Conservation (phyloP, 2,797 vertebrate species). For the Vipera ursinii region DNA sequence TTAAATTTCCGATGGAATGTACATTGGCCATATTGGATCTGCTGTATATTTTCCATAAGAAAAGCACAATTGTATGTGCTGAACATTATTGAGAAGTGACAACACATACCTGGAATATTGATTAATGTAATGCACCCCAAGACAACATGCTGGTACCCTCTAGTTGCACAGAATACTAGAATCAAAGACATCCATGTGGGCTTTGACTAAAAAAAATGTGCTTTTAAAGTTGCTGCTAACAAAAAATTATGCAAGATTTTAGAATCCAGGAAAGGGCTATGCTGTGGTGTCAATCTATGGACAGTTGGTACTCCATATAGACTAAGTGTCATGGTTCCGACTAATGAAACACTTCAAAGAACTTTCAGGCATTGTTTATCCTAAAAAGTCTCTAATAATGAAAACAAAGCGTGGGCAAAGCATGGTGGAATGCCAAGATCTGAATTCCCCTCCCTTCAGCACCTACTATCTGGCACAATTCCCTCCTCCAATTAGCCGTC, state of each 20-base stretch:
- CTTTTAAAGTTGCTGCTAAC: background rate
- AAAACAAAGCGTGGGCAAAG: no score
- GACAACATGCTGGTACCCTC: background rate
- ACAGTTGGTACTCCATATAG: background rate
- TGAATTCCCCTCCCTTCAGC: no score
- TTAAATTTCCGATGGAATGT: slow-evolving; percentile 63
- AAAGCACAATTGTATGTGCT: background rate
- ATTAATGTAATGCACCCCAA: background rate
- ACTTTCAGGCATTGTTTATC: no score
- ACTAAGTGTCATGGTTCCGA: background rate
- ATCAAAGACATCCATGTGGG: background rate
- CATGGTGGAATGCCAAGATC: no score
- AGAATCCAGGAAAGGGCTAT: background rate
- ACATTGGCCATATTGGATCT: slow-evolving; percentile 41
- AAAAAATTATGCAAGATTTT: background rate
- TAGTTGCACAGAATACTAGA: background rate
- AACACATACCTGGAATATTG: background rate
- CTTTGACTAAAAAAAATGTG: background rate
- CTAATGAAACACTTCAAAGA: no score
- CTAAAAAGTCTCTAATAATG: no score
- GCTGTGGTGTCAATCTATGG: background rate
- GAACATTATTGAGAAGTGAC: slow-evolving; percentile 13
- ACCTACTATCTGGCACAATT: no score
- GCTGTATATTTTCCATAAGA: slow-evolving; percentile 28
- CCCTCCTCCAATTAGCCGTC: no score